A percentile compares a stretch with the other conserved stretches of the same genome.
phyloP scores from a whole-genome alignment of 2,888 invertebrate genomes.

The Sinopyrophorus schimmeli region DNA sequence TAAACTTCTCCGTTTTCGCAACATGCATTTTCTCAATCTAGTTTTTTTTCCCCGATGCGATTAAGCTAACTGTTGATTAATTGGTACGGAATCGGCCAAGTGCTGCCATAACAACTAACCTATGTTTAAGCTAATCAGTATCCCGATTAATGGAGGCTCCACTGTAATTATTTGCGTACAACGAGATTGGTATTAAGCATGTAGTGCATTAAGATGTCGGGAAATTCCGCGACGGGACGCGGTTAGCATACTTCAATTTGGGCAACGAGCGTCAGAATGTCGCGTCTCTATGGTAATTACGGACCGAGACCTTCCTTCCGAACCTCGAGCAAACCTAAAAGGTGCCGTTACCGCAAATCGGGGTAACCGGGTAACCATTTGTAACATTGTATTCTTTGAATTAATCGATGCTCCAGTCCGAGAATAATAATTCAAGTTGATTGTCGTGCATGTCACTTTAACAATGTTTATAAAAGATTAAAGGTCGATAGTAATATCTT shows the following conservation, averaged over 20 bases:
- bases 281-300: slow-evolving; percentile 30
- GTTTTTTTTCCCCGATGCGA: too few species aligned
- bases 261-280: slow-evolving; percentile 20
- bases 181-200: not conserved
- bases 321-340: slow-evolving; percentile 23
- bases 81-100: too few species aligned
- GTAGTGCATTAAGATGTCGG: slow-evolving; percentile 24
- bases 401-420: slow-evolving; percentile 40
- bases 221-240: slow-evolving; percentile 26
- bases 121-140: too few species aligned
- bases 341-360: slow-evolving; percentile 37
- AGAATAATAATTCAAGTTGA: slow-evolving; percentile 42
- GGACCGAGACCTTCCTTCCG: slow-evolving; percentile 28
- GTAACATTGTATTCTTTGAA: slow-evolving; percentile 41
- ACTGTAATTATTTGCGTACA: slow-evolving; percentile 19
- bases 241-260: slow-evolving; percentile 20
- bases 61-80: too few species aligned
- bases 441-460: slow-evolving; percentile 30
- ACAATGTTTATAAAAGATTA: slow-evolving; percentile 17
- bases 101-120: too few species aligned
- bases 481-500: too few species aligned
- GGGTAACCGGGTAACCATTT: slow-evolving; percentile 45
- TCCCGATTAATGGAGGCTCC: too few species aligned
- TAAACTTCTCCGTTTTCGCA: too few species aligned
- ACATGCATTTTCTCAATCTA: too few species aligned